Percentiles rank a stretch among this genome's conserved stretches.
Evolutionary conservation across 2,888 invertebrate genomes (phyloP).

Genomic region (Xanthorhoe spadicearia): DNA sequence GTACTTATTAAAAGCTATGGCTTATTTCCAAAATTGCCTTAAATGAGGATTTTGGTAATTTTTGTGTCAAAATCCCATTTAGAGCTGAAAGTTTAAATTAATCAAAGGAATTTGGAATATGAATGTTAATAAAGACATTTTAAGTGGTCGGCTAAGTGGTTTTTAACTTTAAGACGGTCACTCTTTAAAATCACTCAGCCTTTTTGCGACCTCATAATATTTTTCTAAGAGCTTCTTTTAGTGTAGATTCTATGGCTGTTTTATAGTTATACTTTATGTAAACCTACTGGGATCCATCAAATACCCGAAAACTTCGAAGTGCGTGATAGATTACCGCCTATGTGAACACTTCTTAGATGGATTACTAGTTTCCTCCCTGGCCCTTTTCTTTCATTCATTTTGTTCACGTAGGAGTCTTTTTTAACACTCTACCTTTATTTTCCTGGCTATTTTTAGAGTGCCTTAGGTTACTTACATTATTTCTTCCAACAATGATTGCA

Average conservation of each 20-base stretch:
- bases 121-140: too few relatives aligned
- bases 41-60: too few relatives aligned
- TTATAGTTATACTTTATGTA: background rate
- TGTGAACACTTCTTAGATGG: slow-evolving; percentile 8
- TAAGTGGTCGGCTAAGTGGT: too few relatives aligned
- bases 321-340: slow-evolving; percentile 14
- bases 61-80: too few relatives aligned
- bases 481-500: background rate
- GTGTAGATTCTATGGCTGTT: background rate
- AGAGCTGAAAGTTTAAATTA: too few relatives aligned
- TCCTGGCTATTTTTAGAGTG: background rate
- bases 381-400: slow-evolving; percentile 3
- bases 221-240: background rate
- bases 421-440: background rate
- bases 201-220: too few relatives aligned
- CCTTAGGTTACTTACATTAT: background rate
- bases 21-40: too few relatives aligned
- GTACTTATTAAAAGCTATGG: too few relatives aligned
- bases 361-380: slow-evolving; percentile 2
- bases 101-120: too few relatives aligned
- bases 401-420: background rate
- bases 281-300: slow-evolving; percentile 4
- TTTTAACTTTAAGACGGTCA: too few relatives aligned
- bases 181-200: too few relatives aligned
- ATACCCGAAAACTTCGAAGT: slow-evolving; percentile 3